Evolutionary conservation across 2,797 vertebrate genomes (phyloP), one percentile per base, ranked within the genome.

Genomic region (Tenualosa ilisha): DNA sequence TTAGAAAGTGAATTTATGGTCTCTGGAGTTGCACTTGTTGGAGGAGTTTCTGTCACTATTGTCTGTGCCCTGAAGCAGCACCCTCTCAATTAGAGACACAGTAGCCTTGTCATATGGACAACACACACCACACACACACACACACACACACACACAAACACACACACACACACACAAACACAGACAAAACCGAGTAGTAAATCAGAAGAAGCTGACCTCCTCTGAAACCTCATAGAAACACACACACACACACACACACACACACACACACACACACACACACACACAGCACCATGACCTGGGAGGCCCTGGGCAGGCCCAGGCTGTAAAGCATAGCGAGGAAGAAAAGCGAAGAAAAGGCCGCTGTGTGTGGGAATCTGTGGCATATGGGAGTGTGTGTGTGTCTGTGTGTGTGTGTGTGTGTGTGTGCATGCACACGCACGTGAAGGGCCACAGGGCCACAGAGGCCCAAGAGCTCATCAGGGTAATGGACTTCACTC

Each of bases 311-410:
- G 56, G 89, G 90, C 89, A 54, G 86, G 93, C 86, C 89, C 87
- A 89, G 90, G 90, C 93, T 59, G 86, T 88, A 89, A 91, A 91
- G 91, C 88, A 91, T 91, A 85, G 43, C 86, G 86, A 87, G 90
- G 89, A 88, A 88, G 81, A 89, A 83, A 86, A 88, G 87, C 92
- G 46, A 46, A 46, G 46, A 46, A 46, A 46, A 46, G 46, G 46
- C 46, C 46, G 82, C 91, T 88, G 94, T 95, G 94, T 95, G 95
- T 95, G 94, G 94, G 95, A 96, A 95, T 95, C 91, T 91, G 90
- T 65, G 84, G 90, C 94, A 94, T 94, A 94, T 93, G 94, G 93
- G 88, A 65, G 63, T 53, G 51, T 53, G 12, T 53, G 51, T 13
- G 51, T 53, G 51, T 15, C 92, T 82, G 11, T 53, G 51, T 13